These are phyloP conservation scores for Drosophila barbarae DNA, from an alignment of 2,888 invertebrate species.

Conservation along the genomic window DNA sequence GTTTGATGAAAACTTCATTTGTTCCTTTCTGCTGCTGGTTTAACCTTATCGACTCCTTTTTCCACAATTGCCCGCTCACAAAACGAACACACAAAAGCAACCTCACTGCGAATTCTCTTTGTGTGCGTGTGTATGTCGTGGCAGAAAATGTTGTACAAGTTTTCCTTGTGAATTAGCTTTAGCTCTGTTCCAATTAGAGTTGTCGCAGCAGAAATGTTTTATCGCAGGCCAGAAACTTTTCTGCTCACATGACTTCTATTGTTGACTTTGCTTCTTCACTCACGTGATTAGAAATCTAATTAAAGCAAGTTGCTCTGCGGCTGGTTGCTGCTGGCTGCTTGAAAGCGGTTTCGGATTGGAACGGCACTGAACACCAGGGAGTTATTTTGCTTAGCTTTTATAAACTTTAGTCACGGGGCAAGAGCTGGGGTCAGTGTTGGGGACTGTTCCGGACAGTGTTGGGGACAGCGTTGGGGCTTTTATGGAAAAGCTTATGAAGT, in stretches of 20 bases:
- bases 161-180: slow-evolving; percentile 34
- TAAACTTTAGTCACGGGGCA: slow-evolving; percentile 70
- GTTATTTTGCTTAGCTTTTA: slow-evolving; percentile 59
- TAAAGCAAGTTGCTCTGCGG: slow-evolving; percentile 84
- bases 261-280: slow-evolving; percentile 80
- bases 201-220: slow-evolving; percentile 61
- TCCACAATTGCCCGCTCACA: slow-evolving; percentile 38
- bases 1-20: slow-evolving; percentile 49
- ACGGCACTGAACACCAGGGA: slow-evolving; percentile 67
- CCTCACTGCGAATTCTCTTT: slow-evolving; percentile 32
- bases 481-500: no score
- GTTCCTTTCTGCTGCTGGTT: slow-evolving; percentile 37
- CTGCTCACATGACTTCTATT: slow-evolving; percentile 53
- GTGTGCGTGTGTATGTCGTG: slow-evolving; percentile 47
- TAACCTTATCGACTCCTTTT: slow-evolving; percentile 18
- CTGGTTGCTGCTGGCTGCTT: slow-evolving; percentile 65
- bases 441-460: no score
- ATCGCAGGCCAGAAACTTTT: slow-evolving; percentile 12
- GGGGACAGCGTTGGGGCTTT: no score
- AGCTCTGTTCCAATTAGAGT: slow-evolving; percentile 9
- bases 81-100: slow-evolving; percentile 25
- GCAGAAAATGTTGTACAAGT: slow-evolving; percentile 53
- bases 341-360: slow-evolving; percentile 52
- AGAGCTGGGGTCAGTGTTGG: no score
- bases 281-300: slow-evolving; percentile 89